Conservation (phyloP, 2,888 invertebrate genomes). For the Oasisia sp. region DNA sequence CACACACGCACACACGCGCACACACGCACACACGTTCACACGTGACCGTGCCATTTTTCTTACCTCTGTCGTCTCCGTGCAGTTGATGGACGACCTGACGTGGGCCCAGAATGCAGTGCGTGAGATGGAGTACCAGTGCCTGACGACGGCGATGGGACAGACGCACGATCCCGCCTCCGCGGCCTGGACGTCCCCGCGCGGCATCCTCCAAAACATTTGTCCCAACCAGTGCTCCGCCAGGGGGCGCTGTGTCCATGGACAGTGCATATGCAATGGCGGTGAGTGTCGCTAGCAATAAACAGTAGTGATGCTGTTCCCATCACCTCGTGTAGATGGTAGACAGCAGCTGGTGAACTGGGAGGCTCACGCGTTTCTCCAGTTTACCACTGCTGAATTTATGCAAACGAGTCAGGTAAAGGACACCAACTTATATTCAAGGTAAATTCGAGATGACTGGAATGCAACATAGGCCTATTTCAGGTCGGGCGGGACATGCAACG, state of each 20-base stretch:
- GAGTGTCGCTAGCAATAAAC: background rate
- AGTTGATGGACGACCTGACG: constrained; percentile 28
- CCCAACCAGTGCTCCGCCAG: constrained; percentile 25
- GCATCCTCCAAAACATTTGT: constrained; percentile 18
- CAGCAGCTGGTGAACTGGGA: no score
- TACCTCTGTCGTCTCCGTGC: background rate
- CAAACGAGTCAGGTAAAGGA: no score
- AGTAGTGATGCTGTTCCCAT: no score
- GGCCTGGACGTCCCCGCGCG: background rate
- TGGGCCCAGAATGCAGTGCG: constrained; percentile 19
- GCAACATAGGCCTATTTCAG: no score
- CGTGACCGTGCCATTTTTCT: background rate
- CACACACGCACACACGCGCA: no score
- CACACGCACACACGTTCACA: no score
- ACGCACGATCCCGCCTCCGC: background rate
- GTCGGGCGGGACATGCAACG: no score
- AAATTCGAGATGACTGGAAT: no score
- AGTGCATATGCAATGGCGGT: constrained; percentile 23
- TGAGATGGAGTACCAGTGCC: constrained; percentile 19
- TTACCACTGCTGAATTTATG: no score
- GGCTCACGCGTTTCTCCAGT: no score
- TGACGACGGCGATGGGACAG: background rate
- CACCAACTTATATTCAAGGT: no score
- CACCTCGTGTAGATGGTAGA: no score
- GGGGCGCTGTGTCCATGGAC: constrained; percentile 20